Evolutionary conservation across 1,140 invertebrate species (phyloP).

Genomic region (Temnothorax longispinosus): DNA sequence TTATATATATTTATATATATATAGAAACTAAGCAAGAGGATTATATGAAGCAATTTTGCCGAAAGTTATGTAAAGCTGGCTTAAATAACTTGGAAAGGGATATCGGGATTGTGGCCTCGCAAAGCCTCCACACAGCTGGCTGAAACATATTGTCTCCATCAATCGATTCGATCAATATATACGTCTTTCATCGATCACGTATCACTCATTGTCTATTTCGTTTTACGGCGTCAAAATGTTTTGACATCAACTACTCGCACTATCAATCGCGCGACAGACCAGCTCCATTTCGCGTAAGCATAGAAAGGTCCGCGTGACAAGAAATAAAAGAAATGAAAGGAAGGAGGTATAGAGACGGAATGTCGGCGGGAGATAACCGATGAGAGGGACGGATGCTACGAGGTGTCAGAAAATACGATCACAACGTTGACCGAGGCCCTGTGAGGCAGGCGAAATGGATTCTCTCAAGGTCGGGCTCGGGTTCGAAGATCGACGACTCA

Average conservation of each 20-base stretch:
- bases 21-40: background rate
- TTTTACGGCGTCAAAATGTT: constrained; percentile 44
- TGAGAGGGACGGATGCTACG: background rate
- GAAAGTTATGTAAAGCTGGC: constrained; percentile 79
- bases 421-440: constrained; percentile 81
- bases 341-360: background rate
- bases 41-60: constrained; percentile 5
- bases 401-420: constrained; percentile 51
- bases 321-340: constrained; percentile 24
- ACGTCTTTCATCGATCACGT: constrained; percentile 52
- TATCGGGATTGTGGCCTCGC: constrained; percentile 82
- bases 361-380: background rate
- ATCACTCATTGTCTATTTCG: constrained; percentile 47
- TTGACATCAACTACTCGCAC: constrained; percentile 48
- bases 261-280: constrained; percentile 48
- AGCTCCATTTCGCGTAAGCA: constrained; percentile 48
- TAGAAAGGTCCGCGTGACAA: constrained; percentile 21
- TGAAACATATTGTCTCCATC: constrained; percentile 84
- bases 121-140: constrained; percentile 84
- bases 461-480: constrained; percentile 78
- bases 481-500: constrained; percentile 87
- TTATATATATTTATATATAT: background rate
- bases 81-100: constrained; percentile 67
- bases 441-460: constrained; percentile 83
- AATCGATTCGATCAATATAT: constrained; percentile 74